Evolutionary conservation across 2,888 invertebrate species (phyloP), one percentile per base, ranked within the genome.

Genomic region (Drosophila gaucha): DNA sequence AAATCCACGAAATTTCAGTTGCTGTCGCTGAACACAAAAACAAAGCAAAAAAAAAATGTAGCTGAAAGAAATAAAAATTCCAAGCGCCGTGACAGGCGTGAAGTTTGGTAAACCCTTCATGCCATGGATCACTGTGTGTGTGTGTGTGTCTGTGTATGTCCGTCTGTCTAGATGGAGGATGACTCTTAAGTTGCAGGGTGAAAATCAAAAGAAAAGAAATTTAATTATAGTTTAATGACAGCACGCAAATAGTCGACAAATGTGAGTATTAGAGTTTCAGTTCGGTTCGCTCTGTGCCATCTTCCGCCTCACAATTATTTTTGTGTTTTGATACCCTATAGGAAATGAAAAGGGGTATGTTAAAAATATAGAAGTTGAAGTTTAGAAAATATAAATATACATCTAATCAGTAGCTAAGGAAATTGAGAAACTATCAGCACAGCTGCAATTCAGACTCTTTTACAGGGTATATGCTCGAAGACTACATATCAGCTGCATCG

Each of bases 201-300:
- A 83, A 86, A 86, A 82, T 82, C 82, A 67, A 86, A 86, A 84
- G 87, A 78, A 82, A 82, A 84, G 84, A 88, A 84, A 84, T 84
- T 87, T 84, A 84, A 87, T 88, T 86, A 86, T 82, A 86, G 73
- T 68, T 73, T 82, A 78, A 75, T 79, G 82, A 74, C 83, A 73
- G 80, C 74, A 75, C 69, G 83, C 86, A 87, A 87, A 88, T 82
- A 82, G 87, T 86, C 74, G 77, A 72, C 76, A 76, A 74, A 71
- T 74, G 71, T 70, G 75, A 60, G 71, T 66, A 71, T 76, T 71
- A 57, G 43, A 60, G 57, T 46, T 55, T 69, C 50, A 22, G 26
- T 65, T 39, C 41, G 72, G 58, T 52, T 46, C 38, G 46, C 55
- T 47, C 43, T 36, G 44, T 56, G 43, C 51, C 30, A 38, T 74